phyloP scores from a whole-genome alignment of 2,113 vertebrate species.

The Hippocampus zosterae region DNA sequence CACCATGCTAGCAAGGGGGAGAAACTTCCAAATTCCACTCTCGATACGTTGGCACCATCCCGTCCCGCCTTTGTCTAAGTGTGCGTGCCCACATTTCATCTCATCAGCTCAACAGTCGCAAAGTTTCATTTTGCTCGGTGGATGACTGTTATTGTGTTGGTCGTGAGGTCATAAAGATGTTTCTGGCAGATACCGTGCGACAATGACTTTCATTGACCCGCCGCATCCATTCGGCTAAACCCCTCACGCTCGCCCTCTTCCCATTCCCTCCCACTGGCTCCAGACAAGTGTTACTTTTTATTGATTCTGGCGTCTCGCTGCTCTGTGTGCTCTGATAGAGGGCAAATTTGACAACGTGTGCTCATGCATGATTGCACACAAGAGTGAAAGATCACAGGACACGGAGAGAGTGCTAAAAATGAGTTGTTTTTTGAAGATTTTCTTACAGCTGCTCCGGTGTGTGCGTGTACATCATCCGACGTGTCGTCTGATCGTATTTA shows the following conservation, averaged over 20 bases:
- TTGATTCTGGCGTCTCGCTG: conserved; percentile 66
- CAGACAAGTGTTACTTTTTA: conserved; percentile 65
- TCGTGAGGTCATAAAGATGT: conserved; percentile 39
- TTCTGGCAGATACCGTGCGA: conserved; percentile 28
- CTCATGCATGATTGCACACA: conserved; percentile 9
- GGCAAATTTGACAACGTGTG: conserved; percentile 9
- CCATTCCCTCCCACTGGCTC: conserved; percentile 37
- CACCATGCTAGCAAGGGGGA: neutral
- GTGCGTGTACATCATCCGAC: conserved; percentile 2
- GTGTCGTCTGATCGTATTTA: conserved; percentile 42
- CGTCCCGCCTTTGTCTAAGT: neutral
- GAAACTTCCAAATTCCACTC: neutral
- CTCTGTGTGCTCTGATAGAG: conserved; percentile 37
- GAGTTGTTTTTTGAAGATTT: conserved; percentile 18
- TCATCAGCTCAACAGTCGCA: neutral
- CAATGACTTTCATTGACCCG: conserved; percentile 35
- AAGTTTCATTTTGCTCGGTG: conserved; percentile 19
- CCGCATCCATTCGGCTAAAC: conserved; percentile 25
- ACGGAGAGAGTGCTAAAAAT: conserved; percentile 7
- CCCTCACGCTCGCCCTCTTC: conserved; percentile 23
- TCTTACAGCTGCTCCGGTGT: conserved; percentile 24
- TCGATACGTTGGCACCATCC: no score
- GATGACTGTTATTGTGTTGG: conserved; percentile 18
- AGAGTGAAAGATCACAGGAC: neutral
- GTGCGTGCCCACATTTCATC: neutral